Base-by-base conservation (phyloP, 2,113 vertebrate species). In the Elgaria multicarinata region DNA sequence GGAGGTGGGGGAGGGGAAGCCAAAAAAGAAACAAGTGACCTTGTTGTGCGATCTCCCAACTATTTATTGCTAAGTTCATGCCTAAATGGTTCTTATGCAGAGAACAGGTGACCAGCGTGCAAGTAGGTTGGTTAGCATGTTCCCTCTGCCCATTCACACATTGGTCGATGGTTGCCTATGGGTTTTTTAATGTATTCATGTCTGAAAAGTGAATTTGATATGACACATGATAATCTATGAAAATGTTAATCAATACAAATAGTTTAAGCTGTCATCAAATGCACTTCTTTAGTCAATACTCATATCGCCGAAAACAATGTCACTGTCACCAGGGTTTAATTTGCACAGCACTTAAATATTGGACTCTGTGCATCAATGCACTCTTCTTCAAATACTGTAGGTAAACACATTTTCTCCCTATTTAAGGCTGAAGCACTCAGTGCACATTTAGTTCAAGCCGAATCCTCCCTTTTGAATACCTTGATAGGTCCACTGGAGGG, bases 401-500 rank as follows among this genome's bases (percentile, higher is more conserved):
- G 98, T 98, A 98, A 99, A 98, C 98, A 98, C 98, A 98, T 98
- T 98, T 98, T 98, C 98, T 98, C 97, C 97, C 98, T 97, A 97
- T 98, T 98, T 98, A 98, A 98, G 98, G 96, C 97, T 97, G 97
- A 97, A 97, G 96, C 97, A 98, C 98, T 98, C 98, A 98, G 97
- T 97, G 97, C 96, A 91, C 98, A 97, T 98, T 98, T 98, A 98
- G 97, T 97, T 97, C 81, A 97, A 97, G 97, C 96, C 8, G 96
- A 98, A 97, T 97, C 97, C 97, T 98, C 97, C 97, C 97, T 97
- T 99, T 98, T 98, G 98, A 99, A 98, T 97, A 98, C 97, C 97
- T 98, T 99, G 98, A 99, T 99, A 99, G 98, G 98, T 99, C 99
- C 99, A 99, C 98, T 99, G 99, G 99, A 99, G 99, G 99, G 99